phyloP scores from a whole-genome alignment of 2,888 invertebrate species.

The Himalopsyche tibetana region DNA sequence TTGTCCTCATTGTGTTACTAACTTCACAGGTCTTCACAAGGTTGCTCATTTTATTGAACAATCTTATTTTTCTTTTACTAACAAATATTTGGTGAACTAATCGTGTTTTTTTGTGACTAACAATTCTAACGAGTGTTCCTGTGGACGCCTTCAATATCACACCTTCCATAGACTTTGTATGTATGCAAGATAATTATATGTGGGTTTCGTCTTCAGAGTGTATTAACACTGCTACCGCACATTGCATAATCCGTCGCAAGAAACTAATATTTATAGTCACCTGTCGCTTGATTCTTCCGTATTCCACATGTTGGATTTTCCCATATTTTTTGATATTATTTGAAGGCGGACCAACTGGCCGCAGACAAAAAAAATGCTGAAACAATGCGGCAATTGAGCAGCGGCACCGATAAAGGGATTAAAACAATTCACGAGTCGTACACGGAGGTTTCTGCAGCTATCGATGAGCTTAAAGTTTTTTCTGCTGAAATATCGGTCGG shows the following conservation, averaged over 20 bases:
- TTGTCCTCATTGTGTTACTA: neutral
- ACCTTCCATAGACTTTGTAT: neutral
- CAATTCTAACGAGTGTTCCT: conserved; percentile 1
- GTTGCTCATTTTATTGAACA: neutral
- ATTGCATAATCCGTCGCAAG: neutral
- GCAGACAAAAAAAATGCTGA: conserved; percentile 62
- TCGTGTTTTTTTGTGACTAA: conserved; percentile 18
- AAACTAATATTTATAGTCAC: neutral
- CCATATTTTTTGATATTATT: conserved; percentile 51
- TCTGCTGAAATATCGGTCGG: conserved; percentile 66
- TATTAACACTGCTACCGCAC: conserved; percentile 39
- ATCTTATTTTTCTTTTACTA: conserved; percentile 44
- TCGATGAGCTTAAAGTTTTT: conserved; percentile 68
- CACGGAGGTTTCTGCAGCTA: conserved; percentile 72
- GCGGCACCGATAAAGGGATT: conserved; percentile 56
- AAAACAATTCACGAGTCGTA: conserved; percentile 69
- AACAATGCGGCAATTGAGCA: conserved; percentile 56
- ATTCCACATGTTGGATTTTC: conserved; percentile 42
- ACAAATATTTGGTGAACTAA: neutral
- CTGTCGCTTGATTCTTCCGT: conserved; percentile 27
- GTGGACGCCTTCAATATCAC: conserved; percentile 1
- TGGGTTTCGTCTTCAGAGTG: conserved; percentile 19
- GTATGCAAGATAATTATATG: neutral
- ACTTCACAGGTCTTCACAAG: neutral
- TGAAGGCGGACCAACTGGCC: conserved; percentile 63